These are phyloP conservation scores for Ursus arctos DNA, from an alignment of 2,113 vertebrate genomes.

Conservation along the genomic window DNA sequence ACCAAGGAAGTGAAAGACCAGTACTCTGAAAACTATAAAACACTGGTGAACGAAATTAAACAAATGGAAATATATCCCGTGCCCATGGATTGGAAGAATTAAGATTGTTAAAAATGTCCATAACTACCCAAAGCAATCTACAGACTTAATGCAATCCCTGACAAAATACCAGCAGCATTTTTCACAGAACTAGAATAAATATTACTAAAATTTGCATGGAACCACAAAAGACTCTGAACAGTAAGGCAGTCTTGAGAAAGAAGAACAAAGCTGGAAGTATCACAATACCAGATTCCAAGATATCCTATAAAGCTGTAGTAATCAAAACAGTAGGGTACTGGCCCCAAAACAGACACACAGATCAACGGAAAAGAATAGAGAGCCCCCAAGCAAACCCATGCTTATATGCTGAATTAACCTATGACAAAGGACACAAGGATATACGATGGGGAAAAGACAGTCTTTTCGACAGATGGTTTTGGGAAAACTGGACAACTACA, in stretches of 20 bases:
- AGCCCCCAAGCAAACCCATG: too few relatives aligned
- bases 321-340: background rate
- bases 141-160: background rate
- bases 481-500: background rate
- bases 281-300: background rate
- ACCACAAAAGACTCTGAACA: background rate
- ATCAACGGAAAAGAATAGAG: too few relatives aligned
- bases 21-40: background rate
- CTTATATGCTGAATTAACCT: background rate
- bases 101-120: background rate
- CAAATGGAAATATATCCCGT: background rate
- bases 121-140: background rate
- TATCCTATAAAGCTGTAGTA: background rate
- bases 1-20: background rate
- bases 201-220: background rate
- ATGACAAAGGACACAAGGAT: background rate
- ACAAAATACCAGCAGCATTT: background rate
- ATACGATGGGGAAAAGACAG: background rate
- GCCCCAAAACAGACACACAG: background rate
- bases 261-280: background rate
- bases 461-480: background rate
- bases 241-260: background rate
- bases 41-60: background rate
- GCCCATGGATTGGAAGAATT: background rate
- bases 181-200: background rate